Base-by-base conservation (phyloP, 2,113 vertebrate species). In the Alethe castanea region DNA sequence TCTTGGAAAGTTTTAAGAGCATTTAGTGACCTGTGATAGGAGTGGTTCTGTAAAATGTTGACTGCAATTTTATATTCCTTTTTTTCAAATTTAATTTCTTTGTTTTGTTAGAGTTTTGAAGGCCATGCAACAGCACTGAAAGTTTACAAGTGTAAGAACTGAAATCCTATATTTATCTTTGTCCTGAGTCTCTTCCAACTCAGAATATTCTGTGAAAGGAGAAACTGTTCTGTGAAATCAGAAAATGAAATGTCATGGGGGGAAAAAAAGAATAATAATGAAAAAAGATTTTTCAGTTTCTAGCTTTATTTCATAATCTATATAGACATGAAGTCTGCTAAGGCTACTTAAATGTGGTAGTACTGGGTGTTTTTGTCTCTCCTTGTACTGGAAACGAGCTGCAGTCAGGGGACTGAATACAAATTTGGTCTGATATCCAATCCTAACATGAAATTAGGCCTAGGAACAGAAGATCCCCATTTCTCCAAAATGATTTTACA, bases 1-100 rank as follows among this genome's bases (percentile, higher is more conserved):
- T 81, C 89, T 73, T 53, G 26, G 47, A 72, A 78, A 61, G 22
- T 79, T 96, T 94, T 79, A 96, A 93, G 78, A 95, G 61, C 60
- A n/a, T 69, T 74, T 92, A 71, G 69, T 89, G 82, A 82, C 77
- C 79, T 9, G 17, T 81, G 61, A 65, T 92, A 87, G 35, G 47
- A 91, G 31, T 76, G n/a, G 17, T 67, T 95, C 78, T 92, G 50
- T 85, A 81, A 91, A 91, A 89, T 23, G 45, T n/a, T 81, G 57
- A 48, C n/a, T 3, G 4, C 18, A 69, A 19, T 28, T 76, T 74
- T 69, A 13, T 61, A 72, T 73, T 50, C 5, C 40, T 54, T 70
- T 31, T 44, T 42, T 40, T 29, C 35, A 35, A 35, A 57, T 53
- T 70, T 53, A 62, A 40, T 89, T 92, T 76, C 66, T 73, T 76